Base-by-base conservation (phyloP, 2,113 vertebrate species). In the Microtus ochrogaster region DNA sequence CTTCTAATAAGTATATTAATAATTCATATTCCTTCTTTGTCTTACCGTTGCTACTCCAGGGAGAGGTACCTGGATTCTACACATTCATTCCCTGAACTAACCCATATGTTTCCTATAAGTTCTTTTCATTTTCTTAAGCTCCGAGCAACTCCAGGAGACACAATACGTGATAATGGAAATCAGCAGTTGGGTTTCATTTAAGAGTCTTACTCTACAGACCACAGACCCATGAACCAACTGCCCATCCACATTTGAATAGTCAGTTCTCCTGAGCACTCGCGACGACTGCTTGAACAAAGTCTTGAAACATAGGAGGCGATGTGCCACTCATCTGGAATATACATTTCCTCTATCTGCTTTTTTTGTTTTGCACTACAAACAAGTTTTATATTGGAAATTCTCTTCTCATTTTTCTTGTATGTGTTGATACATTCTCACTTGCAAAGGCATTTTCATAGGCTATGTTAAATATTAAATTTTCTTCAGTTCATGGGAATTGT, bases 381-480 rank as follows among this genome's bases (percentile, higher is more conserved):
- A 87, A 89, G 28, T 93, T 94, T 83, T 70, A 76, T 72, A 90
- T 90, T 93, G 77, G 47, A 97, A 97, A 94, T 87, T 78, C 61
- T 72, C 30, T 44, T 92, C 41, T 92, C 70, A 65, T 83, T 95
- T 94, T 96, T 92, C 63, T 93, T 89, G 19, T 21, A 86, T 63
- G 52, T 90, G 68, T 17, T 78, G 88, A 90, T 68, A 74, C 26
- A 52, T 8, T 91, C 66, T 91, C 68, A 92, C 24, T 73, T 70
- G 63, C 24, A 92, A 78, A 61, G 2, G 3, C 10, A 72, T 74
- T 91, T 92, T 89, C 61, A 94, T 83, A 47, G 39, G 33, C 28
- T 65, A 83, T 78, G 70, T 94, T 66, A 92, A 83, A 87, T 74
- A 90, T 63, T 93, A 86, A 63, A 84, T 90, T 93, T 58, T 79